These are phyloP conservation scores for Carabus problematicus DNA, from an alignment of 2,888 invertebrate species.

Conservation along the genomic window DNA sequence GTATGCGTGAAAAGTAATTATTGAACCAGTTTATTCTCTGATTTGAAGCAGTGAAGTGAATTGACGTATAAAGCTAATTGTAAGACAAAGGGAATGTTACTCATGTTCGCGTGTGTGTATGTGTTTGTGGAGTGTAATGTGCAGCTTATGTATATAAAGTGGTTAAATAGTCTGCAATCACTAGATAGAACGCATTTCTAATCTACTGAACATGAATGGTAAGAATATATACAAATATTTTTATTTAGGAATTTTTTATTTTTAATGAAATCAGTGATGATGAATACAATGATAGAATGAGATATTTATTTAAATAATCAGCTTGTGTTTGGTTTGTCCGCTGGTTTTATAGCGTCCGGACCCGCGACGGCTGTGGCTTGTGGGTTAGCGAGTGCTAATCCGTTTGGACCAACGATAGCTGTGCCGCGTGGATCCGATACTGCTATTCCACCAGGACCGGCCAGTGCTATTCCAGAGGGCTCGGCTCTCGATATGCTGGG, in stretches of 20 bases:
- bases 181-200: too few species aligned
- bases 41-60: too few species aligned
- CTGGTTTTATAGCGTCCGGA: slow-evolving; percentile 50
- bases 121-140: too few species aligned
- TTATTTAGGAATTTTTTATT: slow-evolving; percentile 8
- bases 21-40: too few species aligned
- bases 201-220: slow-evolving; percentile 7
- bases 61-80: too few species aligned
- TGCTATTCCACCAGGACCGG: slow-evolving; percentile 62
- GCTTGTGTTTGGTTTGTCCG: slow-evolving; percentile 44
- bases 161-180: too few species aligned
- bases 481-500: slow-evolving; percentile 61
- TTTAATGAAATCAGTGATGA: slow-evolving; percentile 23
- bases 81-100: too few species aligned
- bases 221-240: too few species aligned
- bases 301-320: slow-evolving; percentile 43
- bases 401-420: slow-evolving; percentile 61
- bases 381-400: slow-evolving; percentile 61
- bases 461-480: slow-evolving; percentile 61
- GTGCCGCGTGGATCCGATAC: slow-evolving; percentile 61
- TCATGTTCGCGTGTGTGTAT: too few species aligned
- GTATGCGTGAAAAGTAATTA: too few species aligned
- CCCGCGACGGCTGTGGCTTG: slow-evolving; percentile 63
- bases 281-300: slow-evolving; percentile 8
- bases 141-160: too few species aligned